Evolutionary conservation across 2,113 vertebrate species (phyloP), one percentile per base, ranked within the genome.

Genomic region (Chlamydotis undulata): DNA sequence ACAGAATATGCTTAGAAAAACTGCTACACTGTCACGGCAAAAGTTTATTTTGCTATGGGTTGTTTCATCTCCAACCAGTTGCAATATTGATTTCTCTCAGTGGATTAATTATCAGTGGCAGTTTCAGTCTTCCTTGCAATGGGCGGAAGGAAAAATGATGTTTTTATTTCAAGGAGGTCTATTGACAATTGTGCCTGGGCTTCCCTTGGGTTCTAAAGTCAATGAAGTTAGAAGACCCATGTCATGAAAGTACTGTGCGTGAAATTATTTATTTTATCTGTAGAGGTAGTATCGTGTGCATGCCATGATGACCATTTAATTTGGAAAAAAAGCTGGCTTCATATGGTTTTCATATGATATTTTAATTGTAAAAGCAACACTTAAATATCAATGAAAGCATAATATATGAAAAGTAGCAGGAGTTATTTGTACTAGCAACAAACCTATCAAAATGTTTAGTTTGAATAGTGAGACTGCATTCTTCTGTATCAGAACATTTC

Each of bases 101-200:
- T 86, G 97, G 98, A 97, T 98, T 98, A 97, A 98, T 98, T 97
- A 98, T 97, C 96, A 80, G 97, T 97, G 97, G 96, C 97, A 89
- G 96, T 97, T 97, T 91, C 97, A 96, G 98, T 97, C 97, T 96
- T 95, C 89, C 88, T 93, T 93, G 97, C 86, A 97, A 97, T 90
- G 95, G 96, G 80, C n/a, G 28, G 97, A 97, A 98, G 98, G 97
- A 97, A 97, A 97, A 98, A 98, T 91, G 97, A 97, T 98, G 97
- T 97, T 98, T 98, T 98, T 96, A 97, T 98, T 98, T 97, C 97
- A 95, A 87, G 75, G 88, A 91, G 80, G 95, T 96, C 97, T 97
- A 98, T 85, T 97, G 97, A 98, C 97, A 90, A 92, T 93, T 52
- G 95, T 76, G 87, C 93, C 64, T 61, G 80, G 59, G 73, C 69